Percentiles rank a stretch among this genome's conserved stretches.
Conservation (phyloP, 2,113 vertebrate genomes). For the Euleptes europaea region DNA sequence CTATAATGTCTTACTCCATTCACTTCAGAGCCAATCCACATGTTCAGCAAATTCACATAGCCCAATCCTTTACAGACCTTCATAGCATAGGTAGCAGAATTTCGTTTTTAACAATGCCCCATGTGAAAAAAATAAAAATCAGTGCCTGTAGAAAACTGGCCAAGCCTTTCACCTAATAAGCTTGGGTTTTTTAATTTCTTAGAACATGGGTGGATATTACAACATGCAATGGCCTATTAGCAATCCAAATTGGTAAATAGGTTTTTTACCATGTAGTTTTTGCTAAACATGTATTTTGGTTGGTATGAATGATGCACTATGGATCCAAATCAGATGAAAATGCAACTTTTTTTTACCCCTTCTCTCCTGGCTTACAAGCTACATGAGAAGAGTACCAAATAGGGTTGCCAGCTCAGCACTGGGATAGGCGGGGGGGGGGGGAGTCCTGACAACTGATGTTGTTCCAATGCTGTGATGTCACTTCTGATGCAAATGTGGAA, state of each 20-base stretch:
- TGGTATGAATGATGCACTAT: not conserved
- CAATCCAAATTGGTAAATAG: too few relatives aligned
- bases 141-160: too few relatives aligned
- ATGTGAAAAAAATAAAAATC: not conserved
- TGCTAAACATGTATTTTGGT: not conserved
- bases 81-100: not conserved
- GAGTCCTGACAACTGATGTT: too few relatives aligned
- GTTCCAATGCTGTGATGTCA: too few relatives aligned
- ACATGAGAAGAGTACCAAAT: not conserved
- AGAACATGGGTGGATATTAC: too few relatives aligned
- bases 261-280: not conserved
- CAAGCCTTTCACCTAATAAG: too few relatives aligned
- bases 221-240: too few relatives aligned
- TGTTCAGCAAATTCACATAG: not conserved
- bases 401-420: too few relatives aligned
- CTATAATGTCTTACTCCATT: not conserved
- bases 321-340: not conserved
- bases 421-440: too few relatives aligned
- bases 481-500: too few relatives aligned
- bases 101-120: not conserved
- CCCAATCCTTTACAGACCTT: not conserved
- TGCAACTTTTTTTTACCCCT: not conserved
- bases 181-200: too few relatives aligned
- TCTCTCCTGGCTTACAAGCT: not conserved
- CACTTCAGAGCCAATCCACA: not conserved